Percentiles rank a stretch among this genome's conserved stretches.
phyloP scores from a whole-genome alignment of 2,888 invertebrate species.

The Acanthosepion esculentum region DNA sequence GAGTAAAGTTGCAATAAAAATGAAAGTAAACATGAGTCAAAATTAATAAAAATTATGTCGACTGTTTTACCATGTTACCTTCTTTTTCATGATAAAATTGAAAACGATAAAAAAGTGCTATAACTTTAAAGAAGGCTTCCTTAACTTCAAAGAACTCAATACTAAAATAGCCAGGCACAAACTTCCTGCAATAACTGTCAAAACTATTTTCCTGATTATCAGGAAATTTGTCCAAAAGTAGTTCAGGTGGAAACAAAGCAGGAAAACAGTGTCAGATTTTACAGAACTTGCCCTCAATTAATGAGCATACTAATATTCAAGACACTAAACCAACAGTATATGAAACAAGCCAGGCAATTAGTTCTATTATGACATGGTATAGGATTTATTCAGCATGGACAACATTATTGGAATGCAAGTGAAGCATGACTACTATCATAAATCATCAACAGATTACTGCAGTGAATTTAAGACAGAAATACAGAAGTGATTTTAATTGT shows the following conservation, averaged over 20 bases:
- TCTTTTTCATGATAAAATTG: no score
- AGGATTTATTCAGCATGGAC: not conserved
- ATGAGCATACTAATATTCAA: not conserved
- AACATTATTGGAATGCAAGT: slow-evolving; percentile 33
- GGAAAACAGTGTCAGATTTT: not conserved
- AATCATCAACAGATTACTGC: not conserved
- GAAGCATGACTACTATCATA: not conserved
- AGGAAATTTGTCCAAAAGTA: not conserved
- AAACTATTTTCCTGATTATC: not conserved
- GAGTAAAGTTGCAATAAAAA: no score
- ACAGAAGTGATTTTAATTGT: not conserved
- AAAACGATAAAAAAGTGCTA: no score
- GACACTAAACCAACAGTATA: not conserved
- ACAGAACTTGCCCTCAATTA: not conserved
- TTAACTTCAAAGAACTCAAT: no score
- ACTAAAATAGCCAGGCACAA: no score
- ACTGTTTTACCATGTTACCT: no score
- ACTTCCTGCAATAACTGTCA: not conserved
- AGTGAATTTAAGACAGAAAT: not conserved
- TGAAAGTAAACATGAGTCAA: no score
- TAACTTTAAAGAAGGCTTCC: no score
- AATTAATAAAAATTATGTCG: no score
- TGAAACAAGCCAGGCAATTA: not conserved
- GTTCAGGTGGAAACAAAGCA: not conserved
- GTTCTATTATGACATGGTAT: not conserved